Evolutionary conservation across 2,113 vertebrate genomes (phyloP).

Genomic region (Menidia beryllina): DNA sequence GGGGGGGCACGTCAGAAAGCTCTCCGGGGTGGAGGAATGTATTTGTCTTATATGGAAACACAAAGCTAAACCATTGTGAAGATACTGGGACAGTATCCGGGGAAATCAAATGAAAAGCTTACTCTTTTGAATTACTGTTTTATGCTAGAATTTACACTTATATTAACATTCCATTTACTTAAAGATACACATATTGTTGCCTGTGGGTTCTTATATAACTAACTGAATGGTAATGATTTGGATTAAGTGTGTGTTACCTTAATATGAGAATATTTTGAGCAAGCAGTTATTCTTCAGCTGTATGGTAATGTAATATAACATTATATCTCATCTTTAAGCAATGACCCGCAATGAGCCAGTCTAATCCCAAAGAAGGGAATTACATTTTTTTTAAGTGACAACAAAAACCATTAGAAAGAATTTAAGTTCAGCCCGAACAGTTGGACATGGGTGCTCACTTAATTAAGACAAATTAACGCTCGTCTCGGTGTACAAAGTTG

Average conservation of each 20-base stretch:
- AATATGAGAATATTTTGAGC: too few relatives aligned
- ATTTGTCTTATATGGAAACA: conserved; percentile 56
- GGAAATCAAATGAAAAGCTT: conserved; percentile 15
- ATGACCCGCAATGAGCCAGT: background rate
- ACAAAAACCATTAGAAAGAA: background rate
- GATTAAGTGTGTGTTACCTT: background rate
- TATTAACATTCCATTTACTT: background rate
- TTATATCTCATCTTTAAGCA: too few relatives aligned
- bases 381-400: background rate
- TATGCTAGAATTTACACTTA: conserved; percentile 4
- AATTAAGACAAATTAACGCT: background rate
- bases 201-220: background rate
- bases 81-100: conserved; percentile 18
- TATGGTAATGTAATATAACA: too few relatives aligned
- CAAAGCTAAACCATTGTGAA: conserved; percentile 38
- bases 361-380: background rate
- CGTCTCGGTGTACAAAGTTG: background rate
- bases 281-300: too few relatives aligned
- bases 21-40: conserved; percentile 55
- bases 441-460: background rate
- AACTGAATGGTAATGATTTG: background rate
- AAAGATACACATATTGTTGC: background rate
- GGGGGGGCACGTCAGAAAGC: conserved; percentile 59
- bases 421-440: background rate
- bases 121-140: conserved; percentile 1